Conservation (phyloP, 2,113 vertebrate species). For the Sander lucioperca region DNA sequence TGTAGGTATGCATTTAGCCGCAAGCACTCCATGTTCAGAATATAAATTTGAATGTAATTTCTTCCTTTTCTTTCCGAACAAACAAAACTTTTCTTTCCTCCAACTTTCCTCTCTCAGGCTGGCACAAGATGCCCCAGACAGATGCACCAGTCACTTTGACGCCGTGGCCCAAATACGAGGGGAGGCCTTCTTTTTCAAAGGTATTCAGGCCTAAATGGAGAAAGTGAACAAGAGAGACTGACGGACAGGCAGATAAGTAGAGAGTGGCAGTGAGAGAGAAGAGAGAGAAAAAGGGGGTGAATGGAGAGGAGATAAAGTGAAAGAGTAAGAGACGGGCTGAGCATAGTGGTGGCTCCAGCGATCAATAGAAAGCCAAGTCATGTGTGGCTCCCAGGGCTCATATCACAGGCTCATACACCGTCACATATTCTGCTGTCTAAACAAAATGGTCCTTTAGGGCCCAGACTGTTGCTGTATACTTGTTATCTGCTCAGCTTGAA, state of each 20-base stretch:
- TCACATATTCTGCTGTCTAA: constrained; percentile 30
- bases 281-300: constrained; percentile 17
- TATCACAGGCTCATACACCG: constrained; percentile 26
- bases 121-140: constrained; percentile 88
- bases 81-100: background rate
- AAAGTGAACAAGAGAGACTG: constrained; percentile 19
- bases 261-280: background rate
- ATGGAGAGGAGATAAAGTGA: constrained; percentile 38
- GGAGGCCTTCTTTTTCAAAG: constrained; percentile 99
- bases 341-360: constrained; percentile 11
- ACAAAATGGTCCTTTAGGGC: constrained; percentile 27
- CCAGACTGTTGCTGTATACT: constrained; percentile 12
- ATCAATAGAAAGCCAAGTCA: constrained; percentile 59
- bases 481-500: constrained; percentile 21
- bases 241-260: background rate
- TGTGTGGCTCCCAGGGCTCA: constrained; percentile 44
- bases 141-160: constrained; percentile 92
- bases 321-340: constrained; percentile 4
- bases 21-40: background rate
- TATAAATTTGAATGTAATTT: background rate
- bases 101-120: constrained; percentile 78
- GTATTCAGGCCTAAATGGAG: constrained; percentile 75
- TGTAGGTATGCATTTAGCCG: background rate
- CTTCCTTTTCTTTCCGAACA: background rate
- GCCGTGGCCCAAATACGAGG: constrained; percentile 98